These are phyloP conservation scores for Lipotes vexillifer DNA, from an alignment of 2,113 vertebrate genomes.

Conservation along the genomic window DNA sequence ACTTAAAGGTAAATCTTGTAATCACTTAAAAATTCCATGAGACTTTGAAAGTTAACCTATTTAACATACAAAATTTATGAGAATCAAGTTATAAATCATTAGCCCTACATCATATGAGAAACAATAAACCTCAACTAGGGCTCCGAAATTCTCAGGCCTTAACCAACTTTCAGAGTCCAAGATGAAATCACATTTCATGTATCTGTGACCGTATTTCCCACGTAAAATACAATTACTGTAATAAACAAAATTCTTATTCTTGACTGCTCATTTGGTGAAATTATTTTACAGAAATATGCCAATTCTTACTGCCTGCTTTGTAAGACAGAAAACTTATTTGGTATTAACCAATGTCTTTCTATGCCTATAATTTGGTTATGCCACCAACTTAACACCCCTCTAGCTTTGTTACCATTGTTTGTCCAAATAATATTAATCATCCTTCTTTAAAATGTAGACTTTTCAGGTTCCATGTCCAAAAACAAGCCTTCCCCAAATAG, in stretches of 20 bases:
- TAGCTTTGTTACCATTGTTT: neutral
- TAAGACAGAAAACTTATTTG: neutral
- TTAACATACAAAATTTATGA: slow-evolving; percentile 3
- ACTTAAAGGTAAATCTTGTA: neutral
- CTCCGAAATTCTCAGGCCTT: neutral
- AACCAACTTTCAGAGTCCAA: neutral
- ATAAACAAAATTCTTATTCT: neutral
- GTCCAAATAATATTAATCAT: neutral
- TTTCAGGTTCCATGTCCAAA: neutral
- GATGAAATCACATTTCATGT: neutral
- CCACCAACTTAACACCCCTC: neutral
- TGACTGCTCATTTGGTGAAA: neutral
- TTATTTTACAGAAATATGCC: neutral
- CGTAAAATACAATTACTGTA: neutral
- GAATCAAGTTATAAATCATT: neutral
- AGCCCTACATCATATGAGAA: neutral
- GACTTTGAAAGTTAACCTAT: neutral
- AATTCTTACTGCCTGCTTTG: neutral
- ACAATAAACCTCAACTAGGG: neutral
- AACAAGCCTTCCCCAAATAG: neutral
- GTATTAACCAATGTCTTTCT: neutral
- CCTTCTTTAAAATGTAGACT: neutral
- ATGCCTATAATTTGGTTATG: neutral
- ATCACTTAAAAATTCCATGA: neutral
- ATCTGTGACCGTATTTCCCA: neutral